Conservation (phyloP, 2,888 invertebrate genomes). For the Petrolisthes manimaculis region DNA sequence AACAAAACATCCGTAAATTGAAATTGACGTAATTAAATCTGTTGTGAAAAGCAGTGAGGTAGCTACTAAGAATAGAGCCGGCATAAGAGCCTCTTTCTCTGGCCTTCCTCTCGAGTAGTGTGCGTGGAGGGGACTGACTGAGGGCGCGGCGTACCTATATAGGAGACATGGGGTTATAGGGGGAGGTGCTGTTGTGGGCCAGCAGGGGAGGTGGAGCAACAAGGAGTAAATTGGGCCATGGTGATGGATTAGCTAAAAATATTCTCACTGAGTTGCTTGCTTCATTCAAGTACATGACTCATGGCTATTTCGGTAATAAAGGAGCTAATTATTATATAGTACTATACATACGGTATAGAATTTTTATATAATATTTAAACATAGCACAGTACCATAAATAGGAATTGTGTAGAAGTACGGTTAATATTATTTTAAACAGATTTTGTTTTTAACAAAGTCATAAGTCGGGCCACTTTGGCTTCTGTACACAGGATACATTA, state of each 20-base stretch:
- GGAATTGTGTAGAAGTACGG: too few species aligned
- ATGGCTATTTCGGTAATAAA: too few species aligned
- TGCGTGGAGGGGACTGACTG: slow-evolving; percentile 56
- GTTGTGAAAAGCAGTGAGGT: background rate
- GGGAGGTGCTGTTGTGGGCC: slow-evolving; percentile 15
- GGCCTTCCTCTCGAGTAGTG: slow-evolving; percentile 40
- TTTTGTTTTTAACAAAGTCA: too few species aligned
- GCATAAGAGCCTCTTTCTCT: slow-evolving; percentile 50
- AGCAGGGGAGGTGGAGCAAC: background rate
- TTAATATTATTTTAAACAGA: too few species aligned
- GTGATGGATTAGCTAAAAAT: slow-evolving; percentile 47
- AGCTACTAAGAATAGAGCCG: background rate
- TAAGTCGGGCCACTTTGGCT: too few species aligned
- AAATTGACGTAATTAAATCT: background rate
- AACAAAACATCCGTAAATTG: background rate
- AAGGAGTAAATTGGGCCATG: slow-evolving; percentile 1
- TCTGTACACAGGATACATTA: too few species aligned
- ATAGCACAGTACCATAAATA: too few species aligned
- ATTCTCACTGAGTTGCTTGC: slow-evolving; percentile 24
- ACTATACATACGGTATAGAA: too few species aligned
- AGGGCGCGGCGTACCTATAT: slow-evolving; percentile 13
- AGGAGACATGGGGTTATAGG: background rate
- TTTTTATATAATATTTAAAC: too few species aligned
- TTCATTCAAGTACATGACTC: background rate
- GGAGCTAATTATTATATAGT: too few species aligned